Evolutionary conservation across 1,140 invertebrate genomes (phyloP).

Genomic region (Solenopsis invicta): DNA sequence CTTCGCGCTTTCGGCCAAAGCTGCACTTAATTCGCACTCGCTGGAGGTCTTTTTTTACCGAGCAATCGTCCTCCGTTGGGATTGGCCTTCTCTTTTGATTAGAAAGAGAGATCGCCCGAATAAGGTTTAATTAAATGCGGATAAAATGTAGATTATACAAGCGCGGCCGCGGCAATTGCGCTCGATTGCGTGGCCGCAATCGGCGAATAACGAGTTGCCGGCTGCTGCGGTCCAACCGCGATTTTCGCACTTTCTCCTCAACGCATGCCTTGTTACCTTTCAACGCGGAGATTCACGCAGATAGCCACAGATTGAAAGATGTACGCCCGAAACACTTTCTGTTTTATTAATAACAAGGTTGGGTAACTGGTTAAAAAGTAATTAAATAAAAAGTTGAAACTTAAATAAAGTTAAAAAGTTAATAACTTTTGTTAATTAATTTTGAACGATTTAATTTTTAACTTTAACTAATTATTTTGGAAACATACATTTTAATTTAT

Average conservation of each 20-base stretch:
- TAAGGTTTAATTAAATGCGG: slow-evolving; percentile 42
- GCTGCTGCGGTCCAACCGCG: slow-evolving; percentile 57
- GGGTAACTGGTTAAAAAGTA: no score
- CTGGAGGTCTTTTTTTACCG: neutral
- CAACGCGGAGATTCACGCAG: slow-evolving; percentile 18
- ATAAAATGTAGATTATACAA: slow-evolving; percentile 58
- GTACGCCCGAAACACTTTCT: neutral
- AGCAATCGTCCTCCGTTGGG: neutral
- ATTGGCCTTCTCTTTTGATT: slow-evolving; percentile 16
- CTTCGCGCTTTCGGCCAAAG: neutral
- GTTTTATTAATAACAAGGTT: neutral
- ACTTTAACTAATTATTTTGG: no score
- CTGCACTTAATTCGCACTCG: neutral
- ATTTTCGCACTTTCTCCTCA: slow-evolving; percentile 76
- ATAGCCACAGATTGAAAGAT: neutral
- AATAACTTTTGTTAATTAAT: no score
- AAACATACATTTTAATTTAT: no score
- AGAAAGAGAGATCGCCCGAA: neutral
- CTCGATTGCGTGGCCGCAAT: slow-evolving; percentile 41
- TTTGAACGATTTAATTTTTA: no score
- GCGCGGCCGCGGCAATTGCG: slow-evolving; percentile 38
- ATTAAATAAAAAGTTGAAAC: no score
- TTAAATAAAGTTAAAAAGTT: no score
- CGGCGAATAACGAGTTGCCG: slow-evolving; percentile 38
- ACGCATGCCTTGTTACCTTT: slow-evolving; percentile 32